These are phyloP conservation scores for Campylorhamphus procurvoides DNA, from an alignment of 2,113 vertebrate genomes.

Conservation along the genomic window DNA sequence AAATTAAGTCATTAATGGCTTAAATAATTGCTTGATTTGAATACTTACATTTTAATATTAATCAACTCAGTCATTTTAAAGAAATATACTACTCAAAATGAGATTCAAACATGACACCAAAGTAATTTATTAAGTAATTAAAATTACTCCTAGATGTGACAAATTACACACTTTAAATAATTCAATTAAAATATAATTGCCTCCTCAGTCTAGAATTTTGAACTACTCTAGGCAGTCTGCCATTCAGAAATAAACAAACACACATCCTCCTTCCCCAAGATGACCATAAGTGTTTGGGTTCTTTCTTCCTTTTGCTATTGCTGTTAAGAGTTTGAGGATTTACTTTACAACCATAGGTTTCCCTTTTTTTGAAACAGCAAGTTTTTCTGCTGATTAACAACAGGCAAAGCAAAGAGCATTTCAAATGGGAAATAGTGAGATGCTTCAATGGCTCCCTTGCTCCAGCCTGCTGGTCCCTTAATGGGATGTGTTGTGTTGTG, in stretches of 20 bases:
- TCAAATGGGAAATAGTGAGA: neutral
- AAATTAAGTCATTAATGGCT: slow-evolving; percentile 10
- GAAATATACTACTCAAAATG: slow-evolving; percentile 31
- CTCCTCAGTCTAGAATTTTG: neutral
- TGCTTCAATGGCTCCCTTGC: neutral
- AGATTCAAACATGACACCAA: slow-evolving; percentile 23
- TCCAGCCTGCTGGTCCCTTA: neutral
- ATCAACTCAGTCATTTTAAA: slow-evolving; percentile 5
- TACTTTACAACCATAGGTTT: neutral
- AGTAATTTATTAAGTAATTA: slow-evolving; percentile 57
- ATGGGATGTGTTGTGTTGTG: neutral
- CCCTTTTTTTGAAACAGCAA: neutral
- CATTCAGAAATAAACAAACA: neutral
- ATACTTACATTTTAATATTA: slow-evolving; percentile 27
- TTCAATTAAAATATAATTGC: slow-evolving; percentile 46
- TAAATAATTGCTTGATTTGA: slow-evolving; percentile 43
- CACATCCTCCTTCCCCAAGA: neutral
- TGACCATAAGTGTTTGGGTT: neutral
- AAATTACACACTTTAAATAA: slow-evolving; percentile 50
- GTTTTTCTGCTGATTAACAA: neutral
- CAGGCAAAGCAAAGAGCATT: neutral
- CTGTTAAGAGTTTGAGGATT: neutral
- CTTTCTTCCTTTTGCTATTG: neutral
- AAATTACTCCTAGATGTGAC: slow-evolving; percentile 20
- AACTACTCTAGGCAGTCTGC: neutral